Evolutionary conservation across 2,888 invertebrate species (phyloP), one percentile per base, ranked within the genome.

Genomic region (Hermaeophaga mercurialis): DNA sequence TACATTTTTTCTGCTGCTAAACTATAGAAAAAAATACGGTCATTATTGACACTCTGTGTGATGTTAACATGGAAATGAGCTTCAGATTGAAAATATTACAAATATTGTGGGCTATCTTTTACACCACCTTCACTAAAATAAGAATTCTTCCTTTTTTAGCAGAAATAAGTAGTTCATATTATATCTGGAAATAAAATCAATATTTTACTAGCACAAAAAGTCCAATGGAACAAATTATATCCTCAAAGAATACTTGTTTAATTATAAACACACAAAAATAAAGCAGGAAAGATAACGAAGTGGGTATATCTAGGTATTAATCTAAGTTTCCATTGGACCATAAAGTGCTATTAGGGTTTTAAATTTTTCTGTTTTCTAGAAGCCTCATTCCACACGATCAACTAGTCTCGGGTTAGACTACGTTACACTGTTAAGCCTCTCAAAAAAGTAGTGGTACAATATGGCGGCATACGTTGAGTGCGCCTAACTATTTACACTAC

Each of bases 311-410:
- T 36, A 36, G 36, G 12, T 36, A 48, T 48, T 12, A 7, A 38
- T 39, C 45, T 19, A 18, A 43, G 48, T 31, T 48, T 54, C 58
- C 58, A 58, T 48, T 58, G 58, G 58, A 58, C 58, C 58, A 45
- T 48, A 47, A 58, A 54, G 58, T 58, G 58, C 56, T 54, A 52
- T 57, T 49, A 57, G 54, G 54, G 47, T 49, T 18, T 14, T 56
- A 45, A 61, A 71, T 72, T 73, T 73, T 17, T 31, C 18, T 31
- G 36, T 50, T 75, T 71, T 72, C 73, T 70, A 74, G 71, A 75
- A 75, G 75, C 75, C 73, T 75, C 76, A 75, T 75, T 75, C 74
- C 73, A 74, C 73, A 73, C 74, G 73, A 73, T 73, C 73, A 70
- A 73, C 74, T 75, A 75, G 68, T 72, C 61, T 63, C 61, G 67